These are phyloP conservation scores for Oscarella lobularis DNA, from an alignment of 37 sponge, comb jelly and placozoan species.

Conservation along the genomic window DNA sequence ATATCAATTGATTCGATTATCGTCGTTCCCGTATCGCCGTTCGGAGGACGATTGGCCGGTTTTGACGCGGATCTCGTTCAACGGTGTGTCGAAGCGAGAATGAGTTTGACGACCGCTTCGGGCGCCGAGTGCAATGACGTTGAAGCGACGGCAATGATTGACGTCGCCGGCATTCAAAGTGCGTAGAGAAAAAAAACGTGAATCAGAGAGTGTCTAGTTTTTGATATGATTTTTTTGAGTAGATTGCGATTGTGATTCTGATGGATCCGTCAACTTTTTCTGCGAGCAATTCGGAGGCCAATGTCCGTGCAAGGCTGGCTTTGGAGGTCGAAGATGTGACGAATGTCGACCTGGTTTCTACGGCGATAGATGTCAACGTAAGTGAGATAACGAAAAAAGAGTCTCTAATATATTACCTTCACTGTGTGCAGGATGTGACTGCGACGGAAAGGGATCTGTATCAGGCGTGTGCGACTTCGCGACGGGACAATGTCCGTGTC, in stretches of 20 bases:
- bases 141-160: background rate
- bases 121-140: no score
- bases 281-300: background rate
- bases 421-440: conserved; percentile 3
- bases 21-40: no score
- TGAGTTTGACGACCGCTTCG: no score
- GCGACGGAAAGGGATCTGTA: background rate
- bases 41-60: no score
- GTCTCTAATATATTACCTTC: no score
- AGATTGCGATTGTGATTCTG: background rate
- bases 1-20: no score
- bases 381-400: no score
- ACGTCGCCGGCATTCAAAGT: no score
- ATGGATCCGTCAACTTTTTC: background rate
- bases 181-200: no score
- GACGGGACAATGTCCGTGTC: background rate
- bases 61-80: no score
- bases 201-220: background rate
- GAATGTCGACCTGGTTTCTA: conserved; percentile 8
- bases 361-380: no score
- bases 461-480: background rate
- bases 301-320: conserved; percentile 4
- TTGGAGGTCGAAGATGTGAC: conserved; percentile 14
- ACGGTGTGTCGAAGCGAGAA: no score
- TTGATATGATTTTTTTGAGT: background rate